Base-by-base conservation (phyloP, 2,797 vertebrate species). In the Odontamblyopus rebecca region DNA sequence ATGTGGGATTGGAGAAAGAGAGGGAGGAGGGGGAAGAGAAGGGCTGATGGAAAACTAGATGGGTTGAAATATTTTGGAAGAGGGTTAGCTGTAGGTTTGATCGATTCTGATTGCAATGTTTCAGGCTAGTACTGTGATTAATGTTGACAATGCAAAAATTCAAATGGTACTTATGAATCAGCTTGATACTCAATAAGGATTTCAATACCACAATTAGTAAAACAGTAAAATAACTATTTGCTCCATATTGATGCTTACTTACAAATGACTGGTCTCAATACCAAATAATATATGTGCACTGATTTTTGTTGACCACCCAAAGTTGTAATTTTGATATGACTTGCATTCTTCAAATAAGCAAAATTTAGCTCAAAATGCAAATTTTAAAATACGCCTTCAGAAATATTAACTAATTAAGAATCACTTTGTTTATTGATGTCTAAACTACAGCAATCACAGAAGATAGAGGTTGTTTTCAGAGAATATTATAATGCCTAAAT, bases 51-150 rank as follows among this genome's bases (percentile, higher is more conserved):
- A 65, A 61, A 30, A 74, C 18, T 26, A 69, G 75, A 88, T 74
- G 78, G 73, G 68, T 77, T 78, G 71, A 74, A 85, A 80, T 77
- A 75, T 84, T 83, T 88, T 68, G 69, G 67, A 89, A 86, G 83
- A 85, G 73, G 73, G 69, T 67, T 81, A 76, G 72, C 73, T 82
- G 71, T 69, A 63, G 69, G 71, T 64, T 5, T 60, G 57, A 60
- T 4, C 13, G 13, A 60, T 29, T 60, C 29, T 60, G 57, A 30
- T 48, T 54, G 53, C 53, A 54, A 23, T 54, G 19, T 54, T 23
- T 54, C 6, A 8, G 41, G 44, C 44, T 8, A 9, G 53, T 53
- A 53, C 19, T 53, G 51, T 54, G 53, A 54, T n/a, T 23, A 54
- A n/a, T n/a, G 53, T 19, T 54, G 19, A n/a, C 19, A 8, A 44